Evolutionary conservation across 2,797 vertebrate species (phyloP).

Genomic region (Coranthus polyacanthus): DNA sequence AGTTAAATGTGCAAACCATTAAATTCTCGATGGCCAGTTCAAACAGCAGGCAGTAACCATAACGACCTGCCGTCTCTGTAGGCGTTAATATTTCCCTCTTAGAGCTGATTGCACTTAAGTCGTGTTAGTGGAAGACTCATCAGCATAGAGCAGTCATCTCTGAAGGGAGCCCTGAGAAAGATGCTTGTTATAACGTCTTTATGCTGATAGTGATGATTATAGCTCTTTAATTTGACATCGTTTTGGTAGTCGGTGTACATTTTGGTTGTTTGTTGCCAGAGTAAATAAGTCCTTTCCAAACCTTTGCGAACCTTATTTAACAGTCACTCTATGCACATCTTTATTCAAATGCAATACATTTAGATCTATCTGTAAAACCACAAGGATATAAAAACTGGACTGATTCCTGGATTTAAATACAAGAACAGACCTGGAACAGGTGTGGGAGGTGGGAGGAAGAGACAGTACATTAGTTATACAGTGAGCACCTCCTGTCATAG

Average conservation of each 20-base stretch:
- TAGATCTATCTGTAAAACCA: not conserved
- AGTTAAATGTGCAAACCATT: not conserved
- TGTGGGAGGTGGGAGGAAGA: not conserved
- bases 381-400: not conserved
- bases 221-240: not conserved
- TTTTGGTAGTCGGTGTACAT: not conserved
- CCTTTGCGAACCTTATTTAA: no score
- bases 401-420: not conserved
- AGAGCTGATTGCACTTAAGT: not conserved
- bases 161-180: slow-evolving; percentile 10
- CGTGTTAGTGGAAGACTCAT: not conserved
- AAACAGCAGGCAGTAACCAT: slow-evolving; percentile 2
- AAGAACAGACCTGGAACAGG: not conserved
- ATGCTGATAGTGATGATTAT: not conserved
- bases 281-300: no score
- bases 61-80: not conserved
- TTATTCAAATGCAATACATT: not conserved
- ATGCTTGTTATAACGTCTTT: slow-evolving; percentile 1
- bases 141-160: not conserved
- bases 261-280: no score
- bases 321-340: not conserved
- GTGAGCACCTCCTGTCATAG: slow-evolving; percentile 9
- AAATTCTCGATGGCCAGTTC: not conserved
- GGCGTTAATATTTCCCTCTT: not conserved
- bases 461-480: slow-evolving; percentile 11